phyloP scores from a whole-genome alignment of 2,888 invertebrate species.

The Byasa hedistus region DNA sequence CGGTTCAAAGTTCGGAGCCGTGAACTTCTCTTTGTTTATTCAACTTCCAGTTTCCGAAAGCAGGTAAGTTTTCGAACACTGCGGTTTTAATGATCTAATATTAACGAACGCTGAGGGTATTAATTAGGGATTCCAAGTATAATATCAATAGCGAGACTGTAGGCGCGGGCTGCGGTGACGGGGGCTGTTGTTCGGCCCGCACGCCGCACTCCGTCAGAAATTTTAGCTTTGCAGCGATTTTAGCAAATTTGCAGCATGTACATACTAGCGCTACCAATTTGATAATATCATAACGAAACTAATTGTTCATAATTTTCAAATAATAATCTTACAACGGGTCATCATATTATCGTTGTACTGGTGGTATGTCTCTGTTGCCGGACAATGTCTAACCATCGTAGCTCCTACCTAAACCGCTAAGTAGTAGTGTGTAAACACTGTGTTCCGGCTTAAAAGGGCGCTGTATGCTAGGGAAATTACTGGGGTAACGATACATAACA shows the following conservation, averaged over 20 bases:
- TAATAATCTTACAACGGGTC: background rate
- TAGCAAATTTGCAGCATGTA: conserved; percentile 18
- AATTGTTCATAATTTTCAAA: no score
- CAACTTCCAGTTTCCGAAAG: conserved; percentile 68
- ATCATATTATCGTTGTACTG: no score
- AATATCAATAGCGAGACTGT: conserved; percentile 65
- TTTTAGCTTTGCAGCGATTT: conserved; percentile 19
- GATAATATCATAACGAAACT: background rate
- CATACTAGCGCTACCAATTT: background rate
- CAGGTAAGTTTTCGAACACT: conserved; percentile 78
- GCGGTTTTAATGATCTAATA: conserved; percentile 80
- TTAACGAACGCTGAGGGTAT: conserved; percentile 75
- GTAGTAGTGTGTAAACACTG: no score
- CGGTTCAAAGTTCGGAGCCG: conserved; percentile 64
- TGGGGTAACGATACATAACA: no score
- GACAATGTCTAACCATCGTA: no score
- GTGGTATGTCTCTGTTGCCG: no score
- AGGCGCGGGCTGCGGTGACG: conserved; percentile 17
- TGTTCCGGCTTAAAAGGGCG: no score
- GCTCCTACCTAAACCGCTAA: no score
- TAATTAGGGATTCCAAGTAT: conserved; percentile 74
- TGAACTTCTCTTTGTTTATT: conserved; percentile 76
- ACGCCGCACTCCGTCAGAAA: conserved; percentile 5
- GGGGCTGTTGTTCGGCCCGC: conserved; percentile 16
- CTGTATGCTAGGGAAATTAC: no score